phyloP scores from a whole-genome alignment of 1,140 invertebrate genomes.

The Plectrocnemia conspersa region DNA sequence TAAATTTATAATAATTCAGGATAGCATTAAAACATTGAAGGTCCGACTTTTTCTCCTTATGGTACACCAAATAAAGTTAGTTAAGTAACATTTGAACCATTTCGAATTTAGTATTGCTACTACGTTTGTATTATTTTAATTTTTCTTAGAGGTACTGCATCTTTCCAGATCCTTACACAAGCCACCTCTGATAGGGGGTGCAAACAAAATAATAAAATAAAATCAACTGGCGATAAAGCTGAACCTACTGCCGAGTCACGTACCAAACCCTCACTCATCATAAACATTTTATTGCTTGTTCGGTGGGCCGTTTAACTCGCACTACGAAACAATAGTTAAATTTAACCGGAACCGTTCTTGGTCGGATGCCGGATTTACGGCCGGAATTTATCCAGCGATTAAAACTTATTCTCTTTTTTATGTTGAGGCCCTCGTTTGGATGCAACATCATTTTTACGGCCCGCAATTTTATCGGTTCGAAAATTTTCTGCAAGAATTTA shows the following conservation, averaged over 20 bases:
- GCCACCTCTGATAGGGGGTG: no score
- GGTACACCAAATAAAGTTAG: no score
- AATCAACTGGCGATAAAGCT: neutral
- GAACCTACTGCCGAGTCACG: neutral
- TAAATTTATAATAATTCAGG: no score
- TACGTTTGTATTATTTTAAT: no score
- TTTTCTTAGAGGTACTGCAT: no score
- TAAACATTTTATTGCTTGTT: constrained; percentile 10
- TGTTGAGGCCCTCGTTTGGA: neutral
- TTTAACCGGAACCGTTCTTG: neutral
- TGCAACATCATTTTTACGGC: constrained; percentile 1
- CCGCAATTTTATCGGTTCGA: neutral
- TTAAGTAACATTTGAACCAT: no score
- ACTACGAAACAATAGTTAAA: constrained; percentile 11
- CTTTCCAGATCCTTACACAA: no score
- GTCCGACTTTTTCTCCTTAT: no score
- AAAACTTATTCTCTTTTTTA: constrained; percentile 10
- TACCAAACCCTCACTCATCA: constrained; percentile 7
- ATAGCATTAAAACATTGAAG: no score
- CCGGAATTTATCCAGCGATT: neutral
- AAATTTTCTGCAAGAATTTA: no score
- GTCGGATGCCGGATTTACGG: constrained; percentile 1
- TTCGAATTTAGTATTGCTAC: no score
- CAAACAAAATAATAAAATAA: neutral
- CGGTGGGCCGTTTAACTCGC: constrained; percentile 1